Base-by-base conservation (phyloP, 1,140 invertebrate genomes). In the Drosophila tani region DNA sequence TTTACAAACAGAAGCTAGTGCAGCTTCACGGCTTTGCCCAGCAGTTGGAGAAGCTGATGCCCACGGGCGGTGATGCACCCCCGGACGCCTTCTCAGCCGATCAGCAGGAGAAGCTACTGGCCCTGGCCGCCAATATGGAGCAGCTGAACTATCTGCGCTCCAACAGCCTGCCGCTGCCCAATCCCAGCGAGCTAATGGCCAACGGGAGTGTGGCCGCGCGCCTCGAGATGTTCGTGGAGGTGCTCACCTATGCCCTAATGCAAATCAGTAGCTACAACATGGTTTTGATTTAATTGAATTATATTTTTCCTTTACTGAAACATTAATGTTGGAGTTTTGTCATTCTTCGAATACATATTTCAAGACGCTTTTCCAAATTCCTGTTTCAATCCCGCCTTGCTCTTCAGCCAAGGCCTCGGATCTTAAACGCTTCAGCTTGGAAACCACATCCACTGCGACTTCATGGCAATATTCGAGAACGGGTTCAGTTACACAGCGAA, bases 21-120 rank as follows among this genome's bases (percentile, higher is more conserved):
- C 82, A 92, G 35, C 49, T 92, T 4, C 75, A 65, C n/a, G 67
- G 55, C 1, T 92, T 92, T 46, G 73, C 78, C 1, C 80, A 86
- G 43, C 87, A 92, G 29, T 35, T 92, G 50, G 78, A 90, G 5
- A 86, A 91, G 45, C 55, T 92, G 0, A 50, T 91, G 68, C 87
- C 82, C 0, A 24, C 53, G 1, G 60, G 65, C 6, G 51, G 45
- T 2, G 70, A 65, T 1, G 45, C 41, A 2, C 45, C 68, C 1
- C 53, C 71, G 5, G 79, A 80, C 27, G 86, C 87, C 5, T 79
- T 87, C 14, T 81, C 77, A 21, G 3, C 53, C 0, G 63, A 55
- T 15, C 84, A 92, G 43, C 41, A 79, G 27, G 19, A 12, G 8
- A 81, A 46, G 29, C 41, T 92, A 0, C 7, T 56, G 3, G 19